Evolutionary conservation across 2,888 invertebrate genomes (phyloP), one percentile per base, ranked within the genome.

Genomic region (Drosophila ustulata): DNA sequence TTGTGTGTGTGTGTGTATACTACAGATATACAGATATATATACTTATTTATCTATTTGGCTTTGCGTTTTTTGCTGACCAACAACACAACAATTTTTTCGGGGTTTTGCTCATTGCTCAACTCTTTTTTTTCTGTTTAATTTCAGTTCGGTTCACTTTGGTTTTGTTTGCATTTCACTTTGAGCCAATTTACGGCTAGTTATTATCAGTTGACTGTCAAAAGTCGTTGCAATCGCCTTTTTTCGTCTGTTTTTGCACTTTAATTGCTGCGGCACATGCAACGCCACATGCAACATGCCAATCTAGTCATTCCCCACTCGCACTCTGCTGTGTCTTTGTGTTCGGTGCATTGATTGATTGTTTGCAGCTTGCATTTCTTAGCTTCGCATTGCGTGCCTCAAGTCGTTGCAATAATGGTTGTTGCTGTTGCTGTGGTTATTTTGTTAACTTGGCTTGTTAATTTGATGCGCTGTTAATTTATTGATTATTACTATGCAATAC

Each of bases 401-500:
- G 32, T 50, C 57, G 13, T 71, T 72, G 56, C 57, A 49, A 25
- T 50, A 52, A 51, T 65, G 62, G 4, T 26, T 47, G 4, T n/a
- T 9, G 18, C 13, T 13, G n/a, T 63, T 72, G 49, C 8, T 45
- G 45, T 43, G 30, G 11, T 32, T 76, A 18, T 37, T 66, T 66
- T 65, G 34, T 66, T 61, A 37, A 67, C 63, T 66, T 57, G 63
- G 57, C 61, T 67, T 71, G 58, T 71, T 86, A 81, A 78, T 71
- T 84, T 84, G 77, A 87, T 82, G 77, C 59, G 66, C 88, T 87
- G 82, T 66, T 82, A 79, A 82, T 82, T 84, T 72, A 82, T 79
- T 65, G 61, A 64, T 72, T 70, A 61, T 61, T 67, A 46, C 26
- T 56, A 39, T 80, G 69, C 55, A 62, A 45, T 18, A 41, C 26